Percentiles rank a stretch among this genome's conserved stretches.
Conservation (phyloP, 2,113 vertebrate genomes). For the Phylloscopus whistleri region DNA sequence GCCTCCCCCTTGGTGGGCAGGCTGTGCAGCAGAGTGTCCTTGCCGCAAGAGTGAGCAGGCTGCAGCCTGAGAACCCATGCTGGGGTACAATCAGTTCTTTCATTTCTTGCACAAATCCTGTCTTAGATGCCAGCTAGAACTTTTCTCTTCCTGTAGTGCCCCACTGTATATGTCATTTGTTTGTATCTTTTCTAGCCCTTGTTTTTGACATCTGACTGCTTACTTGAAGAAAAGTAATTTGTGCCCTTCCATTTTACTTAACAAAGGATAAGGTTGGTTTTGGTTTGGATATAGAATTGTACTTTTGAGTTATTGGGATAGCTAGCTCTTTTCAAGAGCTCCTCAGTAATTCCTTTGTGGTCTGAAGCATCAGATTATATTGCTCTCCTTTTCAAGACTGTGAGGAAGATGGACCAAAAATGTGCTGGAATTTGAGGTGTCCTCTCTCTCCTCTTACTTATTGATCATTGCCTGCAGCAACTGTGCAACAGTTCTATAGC, state of each 20-base stretch:
- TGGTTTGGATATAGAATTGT: background rate
- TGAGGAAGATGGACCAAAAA: background rate
- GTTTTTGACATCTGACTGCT: background rate
- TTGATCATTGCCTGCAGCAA: background rate
- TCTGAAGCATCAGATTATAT: background rate
- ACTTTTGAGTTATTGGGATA: background rate
- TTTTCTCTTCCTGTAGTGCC: background rate
- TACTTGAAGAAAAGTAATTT: background rate
- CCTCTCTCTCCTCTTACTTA: background rate
- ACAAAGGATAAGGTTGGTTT: background rate
- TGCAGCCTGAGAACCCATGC: background rate
- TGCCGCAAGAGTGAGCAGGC: background rate
- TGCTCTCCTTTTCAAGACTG: background rate
- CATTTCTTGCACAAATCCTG: background rate
- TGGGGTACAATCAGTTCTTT: slow-evolving; percentile 5
- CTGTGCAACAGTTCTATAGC: background rate
- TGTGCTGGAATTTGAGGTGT: background rate
- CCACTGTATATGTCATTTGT: background rate
- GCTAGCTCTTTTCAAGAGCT: background rate
- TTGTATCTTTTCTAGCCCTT: background rate
- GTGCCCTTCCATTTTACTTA: background rate
- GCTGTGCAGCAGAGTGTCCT: background rate
- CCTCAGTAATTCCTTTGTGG: background rate
- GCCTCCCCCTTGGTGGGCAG: background rate
- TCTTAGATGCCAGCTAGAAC: slow-evolving; percentile 14